Evolutionary conservation across 2,797 vertebrate genomes (phyloP), one percentile per base, ranked within the genome.

Genomic region (Smutsia gigantea): DNA sequence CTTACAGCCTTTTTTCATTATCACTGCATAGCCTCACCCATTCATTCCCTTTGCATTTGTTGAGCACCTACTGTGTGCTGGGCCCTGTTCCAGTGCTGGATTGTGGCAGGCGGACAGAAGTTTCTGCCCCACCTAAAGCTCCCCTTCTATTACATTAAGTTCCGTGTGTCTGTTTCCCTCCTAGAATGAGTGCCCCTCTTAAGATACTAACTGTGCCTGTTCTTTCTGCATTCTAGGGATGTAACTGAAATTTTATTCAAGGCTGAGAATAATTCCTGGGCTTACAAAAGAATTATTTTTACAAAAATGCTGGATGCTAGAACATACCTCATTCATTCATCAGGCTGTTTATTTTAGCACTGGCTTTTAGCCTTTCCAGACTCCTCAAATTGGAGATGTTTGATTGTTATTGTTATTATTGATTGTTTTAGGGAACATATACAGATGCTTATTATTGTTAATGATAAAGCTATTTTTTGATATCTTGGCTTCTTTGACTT

Each of bases 241-340:
- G 1, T 61, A 66, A 92, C 14, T 89, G 13, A 86, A 90, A 86
- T 92, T 81, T 91, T 91, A 77, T 82, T 21, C 87, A 61, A 93
- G 21, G 71, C 34, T 37, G 37, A 71, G 29, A 63, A 55, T 83
- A 51, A 69, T 57, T 64, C 1, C 34, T 74, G 21, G 82, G 29
- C 18, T 82, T 86, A 86, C 13, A 7, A 64, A 81, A 90, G 34
- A n/a, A 87, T 75, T 57, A 66, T 87, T 96, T 96, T 78, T 89
- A 39, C 14, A 71, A 89, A 88, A 61, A 34, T 34, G 19, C 46
- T 64, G 11, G 49, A 69, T 74, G 18, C 25, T 66, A 42, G n/a
- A 21, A 10, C 39, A 23, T 90, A 10, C 19, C 18, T 51, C 18
- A 19, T 39, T 86, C 53, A 55, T 75, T 88, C 18, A 63, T 34